Percentiles rank a stretch among this genome's conserved stretches.
These are phyloP conservation scores for Leptobrachium leishanense DNA, from an alignment of 2,113 vertebrate species.

Conservation along the genomic window DNA sequence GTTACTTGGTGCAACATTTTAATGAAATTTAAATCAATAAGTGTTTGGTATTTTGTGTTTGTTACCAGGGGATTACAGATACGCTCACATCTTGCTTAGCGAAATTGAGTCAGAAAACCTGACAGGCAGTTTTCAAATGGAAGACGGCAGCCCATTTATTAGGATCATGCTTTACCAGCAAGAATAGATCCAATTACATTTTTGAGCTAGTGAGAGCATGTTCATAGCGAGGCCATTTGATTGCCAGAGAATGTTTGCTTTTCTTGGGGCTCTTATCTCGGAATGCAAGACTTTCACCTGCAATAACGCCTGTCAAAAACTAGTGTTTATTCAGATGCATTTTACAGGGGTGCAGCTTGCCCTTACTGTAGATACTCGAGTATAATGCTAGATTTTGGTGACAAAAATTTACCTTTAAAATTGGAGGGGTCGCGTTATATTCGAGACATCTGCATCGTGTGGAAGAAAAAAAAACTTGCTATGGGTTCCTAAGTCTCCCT, in stretches of 20 bases:
- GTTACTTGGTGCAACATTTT: conserved; percentile 28
- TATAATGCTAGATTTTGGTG: too few species aligned
- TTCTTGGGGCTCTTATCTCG: conserved; percentile 63
- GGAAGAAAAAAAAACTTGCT: too few species aligned
- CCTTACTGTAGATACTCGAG: too few species aligned
- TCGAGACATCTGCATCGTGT: too few species aligned
- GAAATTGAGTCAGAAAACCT: conserved; percentile 38
- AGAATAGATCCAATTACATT: conserved; percentile 50
- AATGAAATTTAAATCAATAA: conserved; percentile 50
- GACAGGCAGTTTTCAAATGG: conserved; percentile 55
- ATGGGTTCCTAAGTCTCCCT: too few species aligned
- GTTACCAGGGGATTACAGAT: conserved; percentile 28
- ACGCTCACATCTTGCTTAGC: conserved; percentile 35
- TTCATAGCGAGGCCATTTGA: conserved; percentile 55
- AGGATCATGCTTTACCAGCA: conserved; percentile 53
- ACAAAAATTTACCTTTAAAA: too few species aligned
- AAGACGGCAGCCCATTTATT: conserved; percentile 59
- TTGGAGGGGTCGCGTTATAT: too few species aligned
- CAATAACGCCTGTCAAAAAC: neutral
- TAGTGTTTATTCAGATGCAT: neutral
- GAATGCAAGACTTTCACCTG: neutral
- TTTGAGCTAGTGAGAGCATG: conserved; percentile 23
- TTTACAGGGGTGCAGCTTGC: too few species aligned
- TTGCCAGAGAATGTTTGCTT: conserved; percentile 55
- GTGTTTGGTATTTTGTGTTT: conserved; percentile 38